Percentiles rank a stretch among this genome's conserved stretches.
Conservation (phyloP, 2,797 vertebrate species). For the Remorina albescens region DNA sequence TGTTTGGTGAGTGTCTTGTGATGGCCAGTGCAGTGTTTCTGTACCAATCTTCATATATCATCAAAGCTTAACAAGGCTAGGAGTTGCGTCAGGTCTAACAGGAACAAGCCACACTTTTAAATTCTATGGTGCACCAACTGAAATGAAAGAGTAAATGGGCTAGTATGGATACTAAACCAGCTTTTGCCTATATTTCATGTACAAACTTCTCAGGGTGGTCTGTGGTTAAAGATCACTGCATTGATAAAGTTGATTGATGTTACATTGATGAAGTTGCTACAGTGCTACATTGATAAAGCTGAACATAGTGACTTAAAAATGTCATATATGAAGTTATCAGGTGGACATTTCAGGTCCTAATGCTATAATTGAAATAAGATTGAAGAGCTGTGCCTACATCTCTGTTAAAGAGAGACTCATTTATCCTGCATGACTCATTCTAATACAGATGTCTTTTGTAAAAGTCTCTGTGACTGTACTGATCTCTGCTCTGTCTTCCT, state of each 20-base stretch:
- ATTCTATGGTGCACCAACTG: no score
- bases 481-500: slow-evolving; percentile 20
- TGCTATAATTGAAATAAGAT: not conserved
- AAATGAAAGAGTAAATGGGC: no score
- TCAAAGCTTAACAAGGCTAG: no score
- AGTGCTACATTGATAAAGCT: no score
- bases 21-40: not conserved
- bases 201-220: no score
- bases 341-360: not conserved
- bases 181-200: no score
- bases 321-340: not conserved
- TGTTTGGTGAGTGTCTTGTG: no score
- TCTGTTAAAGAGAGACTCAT: not conserved
- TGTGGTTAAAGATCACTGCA: not conserved
- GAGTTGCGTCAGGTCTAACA: no score
- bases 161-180: no score
- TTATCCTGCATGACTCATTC: not conserved
- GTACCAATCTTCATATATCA: not conserved
- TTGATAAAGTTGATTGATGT: no score
- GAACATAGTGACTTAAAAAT: not conserved
- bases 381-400: not conserved
- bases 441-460: not conserved
- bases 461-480: slow-evolving; percentile 16
- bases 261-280: no score
- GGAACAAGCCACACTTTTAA: not conserved